Conservation (phyloP, 1,140 invertebrate genomes). For the Drosophila simulans region DNA sequence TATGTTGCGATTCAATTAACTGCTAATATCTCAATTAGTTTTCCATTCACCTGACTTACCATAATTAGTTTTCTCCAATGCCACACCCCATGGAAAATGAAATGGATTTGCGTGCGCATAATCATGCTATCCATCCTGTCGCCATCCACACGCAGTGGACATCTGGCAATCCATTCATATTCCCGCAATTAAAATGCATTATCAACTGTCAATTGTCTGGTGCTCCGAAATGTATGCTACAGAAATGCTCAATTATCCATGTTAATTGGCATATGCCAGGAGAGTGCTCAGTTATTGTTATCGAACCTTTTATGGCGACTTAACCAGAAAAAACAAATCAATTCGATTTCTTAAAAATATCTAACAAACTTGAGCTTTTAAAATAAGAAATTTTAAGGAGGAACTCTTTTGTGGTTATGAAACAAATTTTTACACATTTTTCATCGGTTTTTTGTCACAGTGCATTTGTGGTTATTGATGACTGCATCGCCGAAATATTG, state of each 20-base stretch:
- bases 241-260: conserved; percentile 39
- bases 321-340: neutral
- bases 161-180: conserved; percentile 33
- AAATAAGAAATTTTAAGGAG: no score
- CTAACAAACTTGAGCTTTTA: neutral
- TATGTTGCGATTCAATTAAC: conserved; percentile 6
- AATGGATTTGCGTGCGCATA: conserved; percentile 25
- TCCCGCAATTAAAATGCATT: conserved; percentile 45
- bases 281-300: conserved; percentile 29
- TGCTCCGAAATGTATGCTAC: conserved; percentile 30
- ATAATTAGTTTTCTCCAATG: conserved; percentile 11
- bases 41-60: conserved; percentile 8
- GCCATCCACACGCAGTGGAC: neutral
- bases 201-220: conserved; percentile 36
- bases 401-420: no score
- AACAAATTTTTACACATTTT: no score
- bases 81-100: conserved; percentile 1
- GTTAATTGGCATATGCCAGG: conserved; percentile 46
- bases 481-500: conserved; percentile 29
- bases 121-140: neutral
- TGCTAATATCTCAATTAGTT: conserved; percentile 28
- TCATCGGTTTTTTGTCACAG: neutral
- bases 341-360: neutral
- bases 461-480: neutral
- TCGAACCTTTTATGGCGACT: conserved; percentile 11